phyloP scores from a whole-genome alignment of 2,113 vertebrate genomes.

The Otolemur garnettii region DNA sequence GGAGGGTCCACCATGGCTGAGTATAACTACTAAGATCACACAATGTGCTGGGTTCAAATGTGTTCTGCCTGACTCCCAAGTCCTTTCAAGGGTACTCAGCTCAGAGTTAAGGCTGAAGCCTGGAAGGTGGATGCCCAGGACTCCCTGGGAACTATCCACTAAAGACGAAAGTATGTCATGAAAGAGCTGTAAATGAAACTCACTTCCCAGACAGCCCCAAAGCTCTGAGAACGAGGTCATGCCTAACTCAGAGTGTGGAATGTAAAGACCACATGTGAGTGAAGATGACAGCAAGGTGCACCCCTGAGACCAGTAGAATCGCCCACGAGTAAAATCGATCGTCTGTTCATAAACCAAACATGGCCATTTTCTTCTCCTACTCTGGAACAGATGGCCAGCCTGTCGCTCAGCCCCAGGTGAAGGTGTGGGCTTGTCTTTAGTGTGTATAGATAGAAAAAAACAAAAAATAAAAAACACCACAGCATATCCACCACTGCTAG shows the following conservation, averaged over 20 bases:
- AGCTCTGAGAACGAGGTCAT: not conserved
- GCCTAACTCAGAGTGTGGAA: not conserved
- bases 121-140: not conserved
- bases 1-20: not conserved
- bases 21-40: not conserved
- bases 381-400: not conserved
- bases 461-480: accelerated
- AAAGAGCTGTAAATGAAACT: not conserved
- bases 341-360: not conserved
- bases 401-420: not conserved
- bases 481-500: not conserved
- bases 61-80: not conserved
- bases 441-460: not conserved
- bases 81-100: not conserved
- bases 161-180: not conserved
- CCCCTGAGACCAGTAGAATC: not conserved
- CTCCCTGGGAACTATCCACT: not conserved
- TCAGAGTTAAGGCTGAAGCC: not conserved
- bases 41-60: not conserved
- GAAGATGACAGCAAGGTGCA: not conserved
- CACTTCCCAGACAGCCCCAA: not conserved
- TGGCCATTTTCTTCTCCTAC: not conserved
- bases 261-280: not conserved
- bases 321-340: not conserved
- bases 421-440: not conserved